Evolutionary conservation across 2,797 vertebrate genomes (phyloP).

Genomic region (Spondyliosoma cantharus): DNA sequence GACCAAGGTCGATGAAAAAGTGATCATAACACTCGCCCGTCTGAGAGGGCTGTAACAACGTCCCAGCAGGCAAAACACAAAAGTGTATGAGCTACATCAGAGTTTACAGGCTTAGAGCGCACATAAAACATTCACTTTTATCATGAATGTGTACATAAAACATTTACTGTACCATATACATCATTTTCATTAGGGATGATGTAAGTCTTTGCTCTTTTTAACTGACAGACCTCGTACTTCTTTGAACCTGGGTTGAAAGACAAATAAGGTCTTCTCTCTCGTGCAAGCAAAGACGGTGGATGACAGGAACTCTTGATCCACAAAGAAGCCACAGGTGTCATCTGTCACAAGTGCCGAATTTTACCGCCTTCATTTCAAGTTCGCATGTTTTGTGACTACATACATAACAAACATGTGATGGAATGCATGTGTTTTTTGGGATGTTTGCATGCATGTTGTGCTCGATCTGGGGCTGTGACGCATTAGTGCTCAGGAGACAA

Average conservation of each 20-base stretch:
- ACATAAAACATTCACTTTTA: slow-evolving; percentile 34
- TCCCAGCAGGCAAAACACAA: slow-evolving; percentile 28
- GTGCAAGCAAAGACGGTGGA: background rate
- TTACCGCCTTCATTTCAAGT: slow-evolving; percentile 15
- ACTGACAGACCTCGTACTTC: slow-evolving; percentile 10
- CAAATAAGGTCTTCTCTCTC: background rate
- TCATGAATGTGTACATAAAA: slow-evolving; percentile 34
- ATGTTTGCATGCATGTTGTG: slow-evolving; percentile 65
- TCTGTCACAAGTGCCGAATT: background rate
- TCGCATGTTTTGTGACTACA: slow-evolving; percentile 10
- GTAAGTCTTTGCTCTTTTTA: slow-evolving; percentile 21
- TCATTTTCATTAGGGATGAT: slow-evolving; percentile 17
- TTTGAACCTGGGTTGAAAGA: slow-evolving; percentile 8
- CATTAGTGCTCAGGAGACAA: slow-evolving; percentile 79
- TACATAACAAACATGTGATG: slow-evolving; percentile 49
- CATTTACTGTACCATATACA: slow-evolving; percentile 15
- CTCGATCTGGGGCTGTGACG: slow-evolving; percentile 74
- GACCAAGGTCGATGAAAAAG: slow-evolving; percentile 35
- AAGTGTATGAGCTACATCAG: slow-evolving; percentile 19
- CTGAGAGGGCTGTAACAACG: slow-evolving; percentile 21
- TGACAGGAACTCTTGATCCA: slow-evolving; percentile 6
- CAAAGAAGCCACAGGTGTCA: slow-evolving; percentile 43
- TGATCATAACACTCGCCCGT: slow-evolving; percentile 42
- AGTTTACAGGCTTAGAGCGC: slow-evolving; percentile 10
- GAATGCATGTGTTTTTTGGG: slow-evolving; percentile 50